These are phyloP conservation scores for Bacillus rossius DNA, from an alignment of 1,140 invertebrate species.

Conservation along the genomic window DNA sequence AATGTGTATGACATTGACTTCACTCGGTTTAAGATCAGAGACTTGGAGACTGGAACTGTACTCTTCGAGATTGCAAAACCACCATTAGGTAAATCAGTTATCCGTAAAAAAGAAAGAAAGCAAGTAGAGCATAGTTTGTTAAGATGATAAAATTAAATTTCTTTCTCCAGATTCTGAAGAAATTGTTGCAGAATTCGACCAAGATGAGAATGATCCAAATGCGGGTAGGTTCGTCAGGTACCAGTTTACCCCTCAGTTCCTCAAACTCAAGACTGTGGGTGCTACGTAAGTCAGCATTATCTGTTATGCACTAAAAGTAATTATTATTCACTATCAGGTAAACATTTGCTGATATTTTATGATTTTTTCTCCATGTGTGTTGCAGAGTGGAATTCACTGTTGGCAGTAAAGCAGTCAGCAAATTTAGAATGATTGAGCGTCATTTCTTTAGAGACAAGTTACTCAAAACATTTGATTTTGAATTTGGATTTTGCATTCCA, in stretches of 20 bases:
- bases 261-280: slow-evolving; percentile 93
- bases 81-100: slow-evolving; percentile 31
- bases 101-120: not conserved
- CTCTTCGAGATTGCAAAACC: slow-evolving; percentile 98
- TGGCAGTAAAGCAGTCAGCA: slow-evolving; percentile 84
- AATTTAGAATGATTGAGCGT: slow-evolving; percentile 97
- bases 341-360: not conserved
- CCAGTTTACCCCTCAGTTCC: slow-evolving; percentile 93
- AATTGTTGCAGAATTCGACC: slow-evolving; percentile 45
- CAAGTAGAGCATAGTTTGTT: not conserved
- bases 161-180: slow-evolving; percentile 38
- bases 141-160: slow-evolving; percentile 1
- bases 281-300: slow-evolving; percentile 71
- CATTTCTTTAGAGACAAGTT: slow-evolving; percentile 93
- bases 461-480: slow-evolving; percentile 99
- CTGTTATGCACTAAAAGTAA: not conserved
- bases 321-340: not conserved
- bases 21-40: slow-evolving; percentile 94
- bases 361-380: slow-evolving; percentile 13
- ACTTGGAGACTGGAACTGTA: slow-evolving; percentile 87
- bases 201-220: slow-evolving; percentile 75
- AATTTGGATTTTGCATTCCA: slow-evolving; percentile 99
- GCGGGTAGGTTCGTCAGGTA: slow-evolving; percentile 94
- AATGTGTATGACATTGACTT: slow-evolving; percentile 99
- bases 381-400: slow-evolving; percentile 94